Evolutionary conservation across 2,113 vertebrate genomes (phyloP), one percentile per base, ranked within the genome.

Genomic region (Pristiophorus japonicus): DNA sequence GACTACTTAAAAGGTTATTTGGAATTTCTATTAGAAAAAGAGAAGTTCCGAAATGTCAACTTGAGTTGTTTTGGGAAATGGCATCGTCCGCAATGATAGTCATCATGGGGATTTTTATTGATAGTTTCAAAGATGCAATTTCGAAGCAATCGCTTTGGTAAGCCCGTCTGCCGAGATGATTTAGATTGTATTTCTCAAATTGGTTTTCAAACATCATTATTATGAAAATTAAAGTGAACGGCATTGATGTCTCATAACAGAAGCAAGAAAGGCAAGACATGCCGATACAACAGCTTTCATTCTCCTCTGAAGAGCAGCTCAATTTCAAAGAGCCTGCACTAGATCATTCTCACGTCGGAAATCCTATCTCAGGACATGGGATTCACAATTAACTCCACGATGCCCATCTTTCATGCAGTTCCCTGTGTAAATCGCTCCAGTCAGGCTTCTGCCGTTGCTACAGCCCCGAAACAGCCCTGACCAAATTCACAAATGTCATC

Each of bases 141-240:
- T 63, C 8, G 59, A 92, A 22, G 59, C 88, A 92, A 92, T 92
- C 59, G n/a, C 55, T 92, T 92, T 42, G 88, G 59, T 65, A 92
- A 92, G 59, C 59, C n/a, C 59, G 38, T 63, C 14, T n/a, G 7
- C 59, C 34, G n/a, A 92, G 59, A 38, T 38, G 59, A 63, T 92
- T 63, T 65, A 92, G 88, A 65, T 22, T 92, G 16, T 92, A 65
- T 42, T 65, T 91, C 55, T 91, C 30, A 91, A 62, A 59, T 55
- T 62, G 87, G 27, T n/a, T 91, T 91, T 65, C 59, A 92, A 63
- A 62, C 59, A 38, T 92, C 88, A 65, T 38, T 92, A 92, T 92
- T n/a, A 63, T n/a, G 16, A 92, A 42, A 63, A 92, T 92, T 65
- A 42, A 92, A 63, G 88, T 42, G 34, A 92, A 65, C 38, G 34